These are phyloP conservation scores for Puffinus mauretanicus DNA, from an alignment of 2,113 vertebrate species.

Conservation along the genomic window DNA sequence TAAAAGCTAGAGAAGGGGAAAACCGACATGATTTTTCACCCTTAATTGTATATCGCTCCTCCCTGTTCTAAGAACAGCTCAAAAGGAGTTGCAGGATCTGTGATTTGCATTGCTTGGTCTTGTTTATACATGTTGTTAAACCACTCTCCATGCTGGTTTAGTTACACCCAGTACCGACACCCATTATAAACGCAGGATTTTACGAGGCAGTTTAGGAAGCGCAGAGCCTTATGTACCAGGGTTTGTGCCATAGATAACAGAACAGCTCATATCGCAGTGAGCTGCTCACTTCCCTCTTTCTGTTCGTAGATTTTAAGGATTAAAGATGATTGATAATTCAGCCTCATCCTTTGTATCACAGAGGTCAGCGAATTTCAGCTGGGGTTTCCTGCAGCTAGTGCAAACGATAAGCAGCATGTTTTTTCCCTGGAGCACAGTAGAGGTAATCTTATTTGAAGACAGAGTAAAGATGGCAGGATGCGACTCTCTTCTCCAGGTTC, in stretches of 20 bases:
- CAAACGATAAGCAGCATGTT: background rate
- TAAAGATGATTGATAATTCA: background rate
- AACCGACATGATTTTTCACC: background rate
- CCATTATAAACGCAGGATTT: background rate
- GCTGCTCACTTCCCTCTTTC: background rate
- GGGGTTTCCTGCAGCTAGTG: background rate
- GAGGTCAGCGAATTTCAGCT: background rate
- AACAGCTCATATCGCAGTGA: background rate
- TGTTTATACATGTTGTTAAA: slow-evolving; percentile 44
- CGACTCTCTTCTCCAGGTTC: background rate
- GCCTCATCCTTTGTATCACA: background rate
- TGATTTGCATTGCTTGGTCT: slow-evolving; percentile 33
- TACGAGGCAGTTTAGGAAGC: background rate
- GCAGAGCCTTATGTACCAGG: background rate
- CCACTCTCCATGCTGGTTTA: background rate
- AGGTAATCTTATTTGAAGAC: background rate
- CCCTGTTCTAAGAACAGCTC: background rate
- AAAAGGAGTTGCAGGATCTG: slow-evolving; percentile 2
- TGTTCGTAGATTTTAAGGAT: background rate
- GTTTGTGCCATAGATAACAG: background rate
- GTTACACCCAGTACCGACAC: background rate
- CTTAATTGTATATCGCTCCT: background rate
- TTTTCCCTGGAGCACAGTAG: background rate
- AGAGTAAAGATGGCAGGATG: background rate
- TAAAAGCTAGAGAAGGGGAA: background rate